Conservation (phyloP, 2,797 vertebrate genomes). For the Notamacropus eugenii region DNA sequence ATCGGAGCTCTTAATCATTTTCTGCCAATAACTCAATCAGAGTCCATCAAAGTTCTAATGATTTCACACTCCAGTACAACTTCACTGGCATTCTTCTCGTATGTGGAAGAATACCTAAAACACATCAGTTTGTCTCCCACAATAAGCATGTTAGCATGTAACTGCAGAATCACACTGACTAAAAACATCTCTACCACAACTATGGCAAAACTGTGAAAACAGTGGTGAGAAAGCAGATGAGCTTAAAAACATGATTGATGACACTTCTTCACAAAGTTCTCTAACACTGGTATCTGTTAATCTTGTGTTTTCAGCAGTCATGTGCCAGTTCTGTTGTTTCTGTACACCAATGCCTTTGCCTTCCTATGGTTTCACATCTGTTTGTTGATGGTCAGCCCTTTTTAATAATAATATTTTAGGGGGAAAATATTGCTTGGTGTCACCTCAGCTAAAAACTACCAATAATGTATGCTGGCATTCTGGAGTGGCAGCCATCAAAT, state of each 20-base stretch:
- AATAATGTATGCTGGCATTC: conserved; percentile 72
- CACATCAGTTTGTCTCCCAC: conserved; percentile 48
- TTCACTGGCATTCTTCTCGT: conserved; percentile 50
- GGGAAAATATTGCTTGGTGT: conserved; percentile 60
- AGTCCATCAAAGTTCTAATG: not conserved
- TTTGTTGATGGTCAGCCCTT: conserved; percentile 64
- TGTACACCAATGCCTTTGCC: conserved; percentile 76
- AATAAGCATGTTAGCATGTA: conserved; percentile 20
- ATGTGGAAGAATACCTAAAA: conserved; percentile 34
- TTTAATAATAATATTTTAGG: conserved; percentile 69
- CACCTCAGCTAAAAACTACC: conserved; percentile 69
- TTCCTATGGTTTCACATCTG: conserved; percentile 78
- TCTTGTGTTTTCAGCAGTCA: conserved; percentile 57
- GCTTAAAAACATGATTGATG: conserved; percentile 52
- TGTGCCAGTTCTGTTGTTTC: conserved; percentile 73
- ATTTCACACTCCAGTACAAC: conserved; percentile 56
- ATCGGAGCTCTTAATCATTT: conserved; percentile 60
- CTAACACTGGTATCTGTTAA: conserved; percentile 67
- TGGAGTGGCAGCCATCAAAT: conserved; percentile 70
- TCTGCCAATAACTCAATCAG: conserved; percentile 28
- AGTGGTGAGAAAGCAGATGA: conserved; percentile 70
- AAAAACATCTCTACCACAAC: conserved; percentile 64
- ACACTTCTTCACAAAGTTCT: conserved; percentile 56
- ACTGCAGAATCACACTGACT: conserved; percentile 61
- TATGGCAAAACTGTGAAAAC: conserved; percentile 72